Base-by-base conservation (phyloP, 2,888 invertebrate genomes). In the Rhagonycha lutea region DNA sequence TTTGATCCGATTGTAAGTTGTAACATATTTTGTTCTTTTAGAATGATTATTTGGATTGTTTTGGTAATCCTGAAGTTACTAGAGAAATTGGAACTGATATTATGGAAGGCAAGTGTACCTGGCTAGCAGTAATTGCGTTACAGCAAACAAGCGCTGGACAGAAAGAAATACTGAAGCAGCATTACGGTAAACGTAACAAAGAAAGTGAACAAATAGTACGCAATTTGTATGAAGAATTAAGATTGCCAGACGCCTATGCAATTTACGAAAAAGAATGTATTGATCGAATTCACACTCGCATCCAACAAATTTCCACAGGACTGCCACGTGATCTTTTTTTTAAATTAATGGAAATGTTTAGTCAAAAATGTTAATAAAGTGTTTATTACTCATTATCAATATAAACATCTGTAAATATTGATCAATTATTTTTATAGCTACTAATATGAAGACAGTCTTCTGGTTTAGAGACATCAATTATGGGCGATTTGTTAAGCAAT, bases 31-130 rank as follows among this genome's bases (percentile, higher is more conserved):
- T 14, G 11, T 26, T 5, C 62, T 68, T 72, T 4, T 88, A 94
- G 91, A 95, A 97, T 86, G 97, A 97, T 86, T 97, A 93, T 88
- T 89, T 97, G 60, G 98, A 98, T 86, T 96, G 96, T 85, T 99
- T 94, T 86, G 98, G 98, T 0, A 93, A 97, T 86, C 92, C 95
- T 14, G 89, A 91, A 9, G 90, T 95, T 2, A 97, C 94, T 0
- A 99, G 98, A 7, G 99, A 98, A 89, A 89, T 92, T 61, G 96
- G 97, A 32, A 95, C 93, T 0, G 98, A 99, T 85, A 98, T 99
- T 81, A 92, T 94, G 88, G 97, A 98, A 82, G 98, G 98, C 47
- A 99, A 98, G 88, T 99, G 98, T 88, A 93, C 97, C 0, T 99
- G 99, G 99, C 89, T 98, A 29, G 93, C n/a, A n/a, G n/a, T 47